Evolutionary conservation across 2,888 invertebrate genomes (phyloP).

Genomic region (Zonitis immaculata): DNA sequence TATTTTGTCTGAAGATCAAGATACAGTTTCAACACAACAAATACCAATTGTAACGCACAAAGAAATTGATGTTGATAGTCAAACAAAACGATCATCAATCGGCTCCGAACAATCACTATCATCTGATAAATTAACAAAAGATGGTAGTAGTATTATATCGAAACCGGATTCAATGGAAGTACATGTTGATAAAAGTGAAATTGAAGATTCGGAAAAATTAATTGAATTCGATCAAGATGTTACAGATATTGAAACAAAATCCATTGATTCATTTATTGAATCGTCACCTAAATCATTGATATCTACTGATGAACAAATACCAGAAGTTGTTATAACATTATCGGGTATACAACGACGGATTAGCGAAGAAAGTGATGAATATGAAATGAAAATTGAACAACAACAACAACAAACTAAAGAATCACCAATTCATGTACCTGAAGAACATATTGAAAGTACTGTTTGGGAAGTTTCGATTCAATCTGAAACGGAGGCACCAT

Average conservation of each 20-base stretch:
- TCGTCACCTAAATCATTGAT: slow-evolving; percentile 29
- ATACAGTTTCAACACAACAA: slow-evolving; percentile 25
- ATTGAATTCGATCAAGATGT: slow-evolving; percentile 47
- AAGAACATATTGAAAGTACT: slow-evolving; percentile 51
- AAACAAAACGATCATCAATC: slow-evolving; percentile 33
- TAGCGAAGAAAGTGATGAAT: slow-evolving; percentile 45
- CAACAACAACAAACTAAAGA: slow-evolving; percentile 8
- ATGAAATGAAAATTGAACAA: too few relatives aligned
- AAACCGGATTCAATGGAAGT: slow-evolving; percentile 51
- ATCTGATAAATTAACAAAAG: slow-evolving; percentile 28
- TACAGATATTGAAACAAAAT: slow-evolving; percentile 42
- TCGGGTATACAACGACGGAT: slow-evolving; percentile 47
- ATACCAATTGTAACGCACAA: slow-evolving; percentile 32
- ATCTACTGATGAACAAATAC: slow-evolving; percentile 38
- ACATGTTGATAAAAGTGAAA: slow-evolving; percentile 52
- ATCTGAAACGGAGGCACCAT: slow-evolving; percentile 39
- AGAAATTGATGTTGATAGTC: slow-evolving; percentile 32
- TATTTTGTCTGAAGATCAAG: slow-evolving; percentile 22
- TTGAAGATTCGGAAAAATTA: slow-evolving; percentile 51
- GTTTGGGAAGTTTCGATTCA: slow-evolving; percentile 53
- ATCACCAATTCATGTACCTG: slow-evolving; percentile 45
- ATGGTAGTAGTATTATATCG: slow-evolving; percentile 39
- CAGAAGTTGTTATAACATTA: slow-evolving; percentile 47
- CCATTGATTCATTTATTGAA: slow-evolving; percentile 38
- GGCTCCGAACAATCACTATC: slow-evolving; percentile 42